phyloP scores from a whole-genome alignment of 2,797 vertebrate genomes.

The Ispidina picta region DNA sequence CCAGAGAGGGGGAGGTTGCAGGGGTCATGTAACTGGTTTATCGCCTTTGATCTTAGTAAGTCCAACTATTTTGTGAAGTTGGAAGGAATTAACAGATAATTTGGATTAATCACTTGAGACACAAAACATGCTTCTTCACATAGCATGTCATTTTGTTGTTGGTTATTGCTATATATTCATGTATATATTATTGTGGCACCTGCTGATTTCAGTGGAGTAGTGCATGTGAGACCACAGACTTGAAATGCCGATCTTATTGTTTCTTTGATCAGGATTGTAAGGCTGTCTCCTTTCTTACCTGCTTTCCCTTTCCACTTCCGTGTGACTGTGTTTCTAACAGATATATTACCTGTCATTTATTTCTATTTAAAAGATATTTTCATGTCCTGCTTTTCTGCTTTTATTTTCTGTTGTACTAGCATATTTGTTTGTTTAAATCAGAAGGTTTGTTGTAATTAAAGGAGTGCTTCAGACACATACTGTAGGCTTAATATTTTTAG shows the following conservation, averaged over 20 bases:
- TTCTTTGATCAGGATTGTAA: not conserved
- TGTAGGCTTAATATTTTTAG: not conserved
- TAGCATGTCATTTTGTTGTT: not conserved
- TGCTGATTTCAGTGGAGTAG: not conserved
- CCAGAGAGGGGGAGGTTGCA: not conserved
- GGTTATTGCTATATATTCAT: not conserved
- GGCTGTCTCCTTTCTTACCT: not conserved
- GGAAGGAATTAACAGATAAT: conserved; percentile 26
- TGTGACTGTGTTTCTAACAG: not conserved
- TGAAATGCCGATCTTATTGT: not conserved
- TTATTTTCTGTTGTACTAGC: not conserved
- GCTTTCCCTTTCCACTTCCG: not conserved
- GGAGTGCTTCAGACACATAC: not conserved
- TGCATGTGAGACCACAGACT: not conserved
- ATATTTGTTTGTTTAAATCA: too few species aligned
- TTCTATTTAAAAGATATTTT: not conserved
- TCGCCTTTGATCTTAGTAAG: not conserved
- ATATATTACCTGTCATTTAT: not conserved
- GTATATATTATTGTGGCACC: not conserved
- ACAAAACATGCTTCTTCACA: not conserved
- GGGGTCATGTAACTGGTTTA: not conserved
- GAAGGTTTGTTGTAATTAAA: not conserved
- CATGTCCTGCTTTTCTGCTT: not conserved
- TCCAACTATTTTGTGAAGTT: conserved; percentile 9
- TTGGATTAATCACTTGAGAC: not conserved